Percentiles rank a stretch among this genome's conserved stretches.
Conservation (phyloP, 2,888 invertebrate genomes). For the Aspidiotus destructor region DNA sequence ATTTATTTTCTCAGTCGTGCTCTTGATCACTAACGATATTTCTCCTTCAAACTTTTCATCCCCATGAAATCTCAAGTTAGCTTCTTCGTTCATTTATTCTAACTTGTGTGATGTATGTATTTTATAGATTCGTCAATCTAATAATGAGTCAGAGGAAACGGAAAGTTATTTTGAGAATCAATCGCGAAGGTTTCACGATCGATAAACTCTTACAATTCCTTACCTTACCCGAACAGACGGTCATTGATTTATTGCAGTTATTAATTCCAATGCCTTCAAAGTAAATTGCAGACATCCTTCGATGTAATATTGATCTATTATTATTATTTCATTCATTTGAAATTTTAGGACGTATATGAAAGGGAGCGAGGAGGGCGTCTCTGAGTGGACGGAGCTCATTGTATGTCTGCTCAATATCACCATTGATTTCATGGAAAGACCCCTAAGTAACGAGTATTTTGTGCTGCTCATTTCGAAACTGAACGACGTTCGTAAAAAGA, state of each 20-base stretch:
- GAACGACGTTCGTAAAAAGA: background rate
- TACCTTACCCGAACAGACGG: background rate
- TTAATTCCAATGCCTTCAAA: background rate
- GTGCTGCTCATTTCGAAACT: background rate
- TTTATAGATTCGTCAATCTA: slow-evolving; percentile 8
- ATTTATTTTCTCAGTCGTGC: too few relatives aligned
- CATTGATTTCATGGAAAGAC: background rate
- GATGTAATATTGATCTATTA: too few relatives aligned
- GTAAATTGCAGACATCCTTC: background rate
- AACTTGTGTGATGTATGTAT: background rate
- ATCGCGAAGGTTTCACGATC: slow-evolving; percentile 11
- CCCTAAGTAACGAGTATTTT: slow-evolving; percentile 3
- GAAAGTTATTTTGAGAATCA: slow-evolving; percentile 4
- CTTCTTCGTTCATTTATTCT: too few relatives aligned
- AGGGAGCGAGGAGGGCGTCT: background rate
- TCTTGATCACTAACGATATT: too few relatives aligned
- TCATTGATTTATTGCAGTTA: background rate
- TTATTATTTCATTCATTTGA: too few relatives aligned
- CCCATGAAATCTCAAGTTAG: too few relatives aligned
- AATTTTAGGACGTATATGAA: too few relatives aligned
- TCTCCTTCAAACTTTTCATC: too few relatives aligned
- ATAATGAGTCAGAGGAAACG: slow-evolving; percentile 3
- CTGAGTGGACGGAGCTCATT: slow-evolving; percentile 14
- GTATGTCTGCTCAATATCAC: slow-evolving; percentile 3
- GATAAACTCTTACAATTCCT: slow-evolving; percentile 14